Conservation (phyloP, 2,797 vertebrate genomes). For the Hippopotamyrus pictus region DNA sequence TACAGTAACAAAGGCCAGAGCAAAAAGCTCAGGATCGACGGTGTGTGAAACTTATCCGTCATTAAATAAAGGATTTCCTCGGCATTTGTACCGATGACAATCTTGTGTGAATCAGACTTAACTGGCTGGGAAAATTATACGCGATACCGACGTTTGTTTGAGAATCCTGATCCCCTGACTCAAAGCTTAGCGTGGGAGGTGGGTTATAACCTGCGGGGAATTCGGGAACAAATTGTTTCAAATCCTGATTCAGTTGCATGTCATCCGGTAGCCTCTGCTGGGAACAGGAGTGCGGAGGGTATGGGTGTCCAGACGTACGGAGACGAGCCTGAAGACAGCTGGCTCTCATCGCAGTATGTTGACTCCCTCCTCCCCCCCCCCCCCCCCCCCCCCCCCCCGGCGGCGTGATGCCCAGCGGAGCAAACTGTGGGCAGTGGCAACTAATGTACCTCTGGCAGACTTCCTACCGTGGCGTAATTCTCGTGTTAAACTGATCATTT, state of each 20-base stretch:
- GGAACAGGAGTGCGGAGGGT: slow-evolving; percentile 58
- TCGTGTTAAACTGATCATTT: not conserved
- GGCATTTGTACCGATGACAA: not conserved
- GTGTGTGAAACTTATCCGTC: slow-evolving; percentile 34
- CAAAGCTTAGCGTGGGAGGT: not conserved
- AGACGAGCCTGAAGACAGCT: slow-evolving; percentile 77
- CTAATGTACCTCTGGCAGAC: not conserved
- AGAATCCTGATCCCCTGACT: not conserved
- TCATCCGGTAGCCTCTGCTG: not conserved
- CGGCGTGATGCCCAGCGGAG: not conserved
- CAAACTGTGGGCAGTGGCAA: not conserved
- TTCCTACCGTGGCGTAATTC: not conserved
- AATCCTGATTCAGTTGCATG: not conserved
- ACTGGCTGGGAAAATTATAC: not conserved
- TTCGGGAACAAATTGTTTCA: not conserved
- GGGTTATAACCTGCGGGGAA: not conserved
- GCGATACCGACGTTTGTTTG: not conserved
- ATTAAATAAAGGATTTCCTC: not conserved
- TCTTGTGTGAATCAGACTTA: not conserved
- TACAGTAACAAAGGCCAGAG: slow-evolving; percentile 49
- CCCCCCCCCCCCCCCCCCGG: slow-evolving; percentile 24
- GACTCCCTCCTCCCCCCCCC: slow-evolving; percentile 23
- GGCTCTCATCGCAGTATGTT: slow-evolving; percentile 69
- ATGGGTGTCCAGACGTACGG: slow-evolving; percentile 68
- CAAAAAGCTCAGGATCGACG: slow-evolving; percentile 77